A percentile compares a stretch with the other conserved stretches of the same genome.
Conservation (phyloP, 2,888 invertebrate genomes). For the Eristalis arbustorum region DNA sequence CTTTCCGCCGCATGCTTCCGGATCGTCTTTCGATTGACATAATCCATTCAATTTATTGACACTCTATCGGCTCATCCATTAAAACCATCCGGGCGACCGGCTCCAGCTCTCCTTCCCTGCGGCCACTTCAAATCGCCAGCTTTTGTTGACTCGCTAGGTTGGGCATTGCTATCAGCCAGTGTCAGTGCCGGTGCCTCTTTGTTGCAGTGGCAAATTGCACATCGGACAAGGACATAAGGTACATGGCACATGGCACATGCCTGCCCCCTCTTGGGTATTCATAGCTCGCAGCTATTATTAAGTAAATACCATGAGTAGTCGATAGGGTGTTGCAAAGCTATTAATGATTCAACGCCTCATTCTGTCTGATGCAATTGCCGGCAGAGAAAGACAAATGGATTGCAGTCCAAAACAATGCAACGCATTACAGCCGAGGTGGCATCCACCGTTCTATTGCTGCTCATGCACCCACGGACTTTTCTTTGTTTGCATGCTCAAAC, state of each 20-base stretch:
- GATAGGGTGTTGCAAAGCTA: neutral
- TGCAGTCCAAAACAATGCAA: neutral
- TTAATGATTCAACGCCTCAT: slow-evolving; percentile 2
- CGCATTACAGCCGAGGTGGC: neutral
- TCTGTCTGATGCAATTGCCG: slow-evolving; percentile 2
- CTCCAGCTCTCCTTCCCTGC: neutral
- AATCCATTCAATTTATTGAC: neutral
- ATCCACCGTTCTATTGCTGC: neutral
- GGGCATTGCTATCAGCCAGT: neutral
- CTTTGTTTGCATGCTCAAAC: neutral
- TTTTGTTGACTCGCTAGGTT: neutral
- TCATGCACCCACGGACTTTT: neutral
- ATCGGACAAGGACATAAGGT: neutral
- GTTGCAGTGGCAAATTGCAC: neutral
- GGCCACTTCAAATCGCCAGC: neutral
- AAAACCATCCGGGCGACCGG: neutral
- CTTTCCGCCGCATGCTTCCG: too few species aligned
- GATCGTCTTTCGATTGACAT: neutral
- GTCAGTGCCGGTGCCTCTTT: neutral
- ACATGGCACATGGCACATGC: neutral
- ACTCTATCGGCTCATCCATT: neutral
- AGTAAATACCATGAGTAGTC: neutral
- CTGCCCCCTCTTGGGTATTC: neutral
- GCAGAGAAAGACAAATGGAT: neutral
- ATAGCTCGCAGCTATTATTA: neutral